A percentile compares a stretch with the other conserved stretches of the same genome.
Conservation (phyloP, 2,888 invertebrate species). For the Petrophora chlorosata region DNA sequence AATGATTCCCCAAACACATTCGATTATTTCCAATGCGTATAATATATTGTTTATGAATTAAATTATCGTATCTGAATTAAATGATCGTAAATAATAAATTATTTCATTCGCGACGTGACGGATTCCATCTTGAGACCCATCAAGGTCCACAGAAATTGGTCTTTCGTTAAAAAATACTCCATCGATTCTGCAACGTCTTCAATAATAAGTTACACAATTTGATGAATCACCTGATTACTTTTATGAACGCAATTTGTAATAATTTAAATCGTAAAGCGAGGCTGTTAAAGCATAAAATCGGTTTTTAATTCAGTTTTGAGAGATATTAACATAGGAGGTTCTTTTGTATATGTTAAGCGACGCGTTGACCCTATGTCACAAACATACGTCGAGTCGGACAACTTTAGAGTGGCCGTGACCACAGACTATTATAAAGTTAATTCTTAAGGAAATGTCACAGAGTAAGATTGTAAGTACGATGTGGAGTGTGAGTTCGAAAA, state of each 20-base stretch:
- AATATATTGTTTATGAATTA: too few species aligned
- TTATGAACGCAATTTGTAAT: constrained; percentile 18
- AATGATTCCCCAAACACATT: too few species aligned
- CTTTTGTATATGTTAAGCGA: constrained; percentile 1
- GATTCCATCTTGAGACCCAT: constrained; percentile 16
- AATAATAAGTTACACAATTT: constrained; percentile 35
- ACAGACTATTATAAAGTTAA: too few species aligned
- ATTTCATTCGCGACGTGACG: constrained; percentile 21
- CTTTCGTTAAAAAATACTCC: constrained; percentile 33
- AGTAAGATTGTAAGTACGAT: too few species aligned
- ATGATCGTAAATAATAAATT: constrained; percentile 24
- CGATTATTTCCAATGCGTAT: too few species aligned
- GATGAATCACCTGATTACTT: constrained; percentile 31
- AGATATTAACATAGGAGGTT: constrained; percentile 6
- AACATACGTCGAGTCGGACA: neutral
- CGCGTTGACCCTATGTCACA: constrained; percentile 15
- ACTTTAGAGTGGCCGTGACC: too few species aligned
- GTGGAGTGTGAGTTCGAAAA: too few species aligned
- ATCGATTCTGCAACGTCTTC: constrained; percentile 37
- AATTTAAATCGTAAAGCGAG: constrained; percentile 16
- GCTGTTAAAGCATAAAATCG: constrained; percentile 15
- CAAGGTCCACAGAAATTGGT: constrained; percentile 37
- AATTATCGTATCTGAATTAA: constrained; percentile 7
- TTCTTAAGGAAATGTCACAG: too few species aligned
- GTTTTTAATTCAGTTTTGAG: constrained; percentile 16